Evolutionary conservation across 2,113 vertebrate genomes (phyloP), one percentile per base, ranked within the genome.

Genomic region (Ranitomeya variabilis): DNA sequence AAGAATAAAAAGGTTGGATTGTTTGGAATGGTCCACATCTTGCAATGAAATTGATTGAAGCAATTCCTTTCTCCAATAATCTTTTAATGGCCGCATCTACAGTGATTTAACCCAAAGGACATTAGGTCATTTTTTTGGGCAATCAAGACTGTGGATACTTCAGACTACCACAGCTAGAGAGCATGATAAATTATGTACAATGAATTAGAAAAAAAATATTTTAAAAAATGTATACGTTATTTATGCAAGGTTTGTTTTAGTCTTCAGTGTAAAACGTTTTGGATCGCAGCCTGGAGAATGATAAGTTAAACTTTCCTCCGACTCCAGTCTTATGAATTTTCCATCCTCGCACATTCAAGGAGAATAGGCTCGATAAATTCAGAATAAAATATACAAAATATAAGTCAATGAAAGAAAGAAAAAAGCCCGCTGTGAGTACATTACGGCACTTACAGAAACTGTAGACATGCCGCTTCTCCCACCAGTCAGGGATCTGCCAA

Each of bases 331-430:
- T 85, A 89, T 89, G 87, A 85, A 79, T 89, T 89, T 89, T 89
- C 87, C 87, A 89, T 89, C 60, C 82, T 57, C 85, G 57, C 76
- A 77, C 74, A 79, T 78, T 89, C 51, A 69, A 66, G 74, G 82
- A 85, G 82, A 78, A 84, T 83, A 62, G 87, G 87, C 45, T 85
- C 62, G 57, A 67, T 89, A 89, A 85, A 89, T 89, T 85, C 81
- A 31, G 73, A 62, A 79, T 55, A 78, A 82, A 85, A 89, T 85
- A 84, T 83, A 85, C 82, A 84, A 89, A 84, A 78, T 77, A 77
- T 66, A 83, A 88, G 80, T 88, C 80, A 88, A 88, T 88, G 87
- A 88, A 88, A 57, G 64, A 71, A 87, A 87, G 60, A 86, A 89
- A 85, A 69, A 71, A 79, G 19, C 71, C 19, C 10, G 60, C 66